phyloP scores from a whole-genome alignment of 2,113 vertebrate genomes.

The Melanerpes aurifrons region DNA sequence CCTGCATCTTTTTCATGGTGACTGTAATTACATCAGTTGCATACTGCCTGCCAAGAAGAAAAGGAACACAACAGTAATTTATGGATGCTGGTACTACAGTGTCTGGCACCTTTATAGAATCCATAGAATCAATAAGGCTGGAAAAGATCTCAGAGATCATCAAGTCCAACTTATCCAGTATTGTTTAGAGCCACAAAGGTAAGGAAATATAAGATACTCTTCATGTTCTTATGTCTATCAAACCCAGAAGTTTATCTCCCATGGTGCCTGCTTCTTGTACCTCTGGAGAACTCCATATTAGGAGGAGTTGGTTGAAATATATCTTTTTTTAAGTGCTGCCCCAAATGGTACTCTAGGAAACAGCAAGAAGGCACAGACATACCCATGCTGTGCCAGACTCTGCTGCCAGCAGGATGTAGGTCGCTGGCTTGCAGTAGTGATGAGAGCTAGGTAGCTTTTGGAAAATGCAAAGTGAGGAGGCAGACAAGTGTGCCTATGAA shows the following conservation, averaged over 20 bases:
- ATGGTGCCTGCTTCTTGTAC: neutral
- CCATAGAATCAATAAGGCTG: too few relatives aligned
- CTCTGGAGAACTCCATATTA: neutral
- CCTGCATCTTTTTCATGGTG: conserved; percentile 70
- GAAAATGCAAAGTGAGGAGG: neutral
- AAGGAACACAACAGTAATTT: neutral
- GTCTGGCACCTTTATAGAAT: neutral
- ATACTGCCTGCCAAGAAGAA: conserved; percentile 76
- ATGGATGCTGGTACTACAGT: neutral
- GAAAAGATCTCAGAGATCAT: too few relatives aligned
- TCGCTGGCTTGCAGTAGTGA: neutral
- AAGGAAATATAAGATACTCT: neutral
- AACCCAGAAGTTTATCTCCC: neutral
- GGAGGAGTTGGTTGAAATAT: neutral
- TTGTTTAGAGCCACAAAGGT: neutral
- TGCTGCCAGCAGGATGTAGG: neutral
- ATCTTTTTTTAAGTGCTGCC: neutral
- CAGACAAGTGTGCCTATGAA: neutral
- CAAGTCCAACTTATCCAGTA: neutral
- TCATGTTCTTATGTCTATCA: neutral
- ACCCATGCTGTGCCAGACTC: neutral
- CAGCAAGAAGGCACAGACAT: neutral
- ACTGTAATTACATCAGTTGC: conserved; percentile 69
- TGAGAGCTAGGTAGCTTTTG: neutral
- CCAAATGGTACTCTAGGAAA: neutral